Evolutionary conservation across 2,888 invertebrate genomes (phyloP).

Genomic region (Tineola bisselliella): DNA sequence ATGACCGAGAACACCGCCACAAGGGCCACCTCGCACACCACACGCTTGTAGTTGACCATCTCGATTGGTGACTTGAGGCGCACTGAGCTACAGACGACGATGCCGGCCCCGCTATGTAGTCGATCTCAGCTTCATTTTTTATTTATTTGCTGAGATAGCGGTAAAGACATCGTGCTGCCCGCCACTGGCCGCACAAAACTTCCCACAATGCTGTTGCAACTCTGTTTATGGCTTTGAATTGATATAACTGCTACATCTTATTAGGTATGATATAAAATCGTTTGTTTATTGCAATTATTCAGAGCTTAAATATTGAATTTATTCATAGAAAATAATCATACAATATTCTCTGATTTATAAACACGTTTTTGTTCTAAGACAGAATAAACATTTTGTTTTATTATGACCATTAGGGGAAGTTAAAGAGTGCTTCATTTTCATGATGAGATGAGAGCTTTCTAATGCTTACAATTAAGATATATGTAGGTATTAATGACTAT

Average conservation of each 20-base stretch:
- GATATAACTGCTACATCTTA: neutral
- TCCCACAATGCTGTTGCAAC: neutral
- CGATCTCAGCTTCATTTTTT: slow-evolving; percentile 59
- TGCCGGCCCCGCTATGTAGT: slow-evolving; percentile 49
- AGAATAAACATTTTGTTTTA: too few species aligned
- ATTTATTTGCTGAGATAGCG: slow-evolving; percentile 65
- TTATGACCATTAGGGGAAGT: too few species aligned
- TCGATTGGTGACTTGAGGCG: slow-evolving; percentile 34
- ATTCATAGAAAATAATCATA: too few species aligned
- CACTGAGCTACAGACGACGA: slow-evolving; percentile 42
- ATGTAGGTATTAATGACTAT: neutral
- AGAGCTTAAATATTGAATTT: too few species aligned
- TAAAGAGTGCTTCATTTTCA: too few species aligned
- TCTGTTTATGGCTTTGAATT: neutral
- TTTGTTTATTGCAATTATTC: too few species aligned
- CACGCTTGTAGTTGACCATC: slow-evolving; percentile 63
- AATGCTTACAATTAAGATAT: too few species aligned
- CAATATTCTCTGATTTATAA: too few species aligned
- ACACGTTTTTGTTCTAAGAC: too few species aligned
- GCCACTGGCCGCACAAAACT: neutral
- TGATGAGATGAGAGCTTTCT: too few species aligned
- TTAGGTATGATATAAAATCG: too few species aligned
- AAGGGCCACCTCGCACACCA: slow-evolving; percentile 45
- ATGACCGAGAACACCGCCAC: slow-evolving; percentile 25
- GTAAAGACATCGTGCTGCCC: slow-evolving; percentile 37